A percentile compares a stretch with the other conserved stretches of the same genome.
These are phyloP conservation scores for Phocides pigmalion DNA, from an alignment of 1,140 invertebrate species.

Conservation along the genomic window DNA sequence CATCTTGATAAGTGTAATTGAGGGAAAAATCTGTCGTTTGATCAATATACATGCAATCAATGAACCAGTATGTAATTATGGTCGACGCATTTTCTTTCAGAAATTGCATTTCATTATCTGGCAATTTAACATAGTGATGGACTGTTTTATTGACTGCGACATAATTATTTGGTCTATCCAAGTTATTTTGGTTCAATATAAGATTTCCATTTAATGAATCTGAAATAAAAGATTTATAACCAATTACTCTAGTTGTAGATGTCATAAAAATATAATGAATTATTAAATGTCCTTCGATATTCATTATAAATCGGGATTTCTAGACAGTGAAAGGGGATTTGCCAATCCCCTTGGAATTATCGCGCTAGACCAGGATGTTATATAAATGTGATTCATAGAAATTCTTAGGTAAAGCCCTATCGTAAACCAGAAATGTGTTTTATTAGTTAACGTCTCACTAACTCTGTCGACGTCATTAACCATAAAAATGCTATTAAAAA, in stretches of 20 bases:
- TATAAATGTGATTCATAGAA: no score
- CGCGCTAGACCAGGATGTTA: no score
- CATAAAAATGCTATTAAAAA: no score
- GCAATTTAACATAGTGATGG: constrained; percentile 85
- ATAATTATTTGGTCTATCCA: constrained; percentile 83
- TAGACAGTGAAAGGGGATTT: no score
- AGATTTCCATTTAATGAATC: constrained; percentile 87
- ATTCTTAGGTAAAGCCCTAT: no score
- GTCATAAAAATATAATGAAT: not conserved
- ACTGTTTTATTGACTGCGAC: constrained; percentile 85
- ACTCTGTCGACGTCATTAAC: no score
- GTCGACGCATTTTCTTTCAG: constrained; percentile 85
- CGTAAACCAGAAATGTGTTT: no score
- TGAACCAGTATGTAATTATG: constrained; percentile 90
- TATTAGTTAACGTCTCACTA: no score
- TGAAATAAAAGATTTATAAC: constrained; percentile 61
- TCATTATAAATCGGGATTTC: no score
- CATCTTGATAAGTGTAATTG: constrained; percentile 85
- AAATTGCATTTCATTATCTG: constrained; percentile 85
- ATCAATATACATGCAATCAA: constrained; percentile 89
- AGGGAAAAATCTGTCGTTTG: constrained; percentile 85
- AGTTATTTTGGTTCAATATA: constrained; percentile 85
- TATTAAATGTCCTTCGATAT: not conserved
- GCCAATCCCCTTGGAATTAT: no score
- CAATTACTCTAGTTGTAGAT: no score